phyloP scores from a whole-genome alignment of 30 jellyfish, hydroid and myxozoan species.

The Turritopsis dohrnii region DNA sequence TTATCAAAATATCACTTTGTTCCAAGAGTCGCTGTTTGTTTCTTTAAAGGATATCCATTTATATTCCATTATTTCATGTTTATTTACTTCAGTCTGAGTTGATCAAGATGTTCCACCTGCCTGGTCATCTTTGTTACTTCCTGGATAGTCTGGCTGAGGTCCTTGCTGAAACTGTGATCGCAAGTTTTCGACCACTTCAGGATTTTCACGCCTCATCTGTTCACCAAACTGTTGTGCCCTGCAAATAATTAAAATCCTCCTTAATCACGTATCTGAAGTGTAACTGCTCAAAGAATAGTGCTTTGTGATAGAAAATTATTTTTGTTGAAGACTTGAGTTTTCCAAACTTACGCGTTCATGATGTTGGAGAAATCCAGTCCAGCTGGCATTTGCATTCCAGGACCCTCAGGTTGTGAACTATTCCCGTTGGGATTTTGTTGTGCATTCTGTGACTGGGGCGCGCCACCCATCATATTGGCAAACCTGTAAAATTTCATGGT shows the following conservation, averaged over 20 bases:
- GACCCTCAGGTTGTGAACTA: slow-evolving; percentile 14
- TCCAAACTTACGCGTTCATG: slow-evolving; percentile 32
- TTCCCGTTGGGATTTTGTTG: not conserved
- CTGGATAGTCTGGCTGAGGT: slow-evolving; percentile 11
- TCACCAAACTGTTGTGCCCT: slow-evolving; percentile 72
- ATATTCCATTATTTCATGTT: not conserved
- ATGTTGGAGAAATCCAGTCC: slow-evolving; percentile 24
- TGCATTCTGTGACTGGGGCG: slow-evolving; percentile 13
- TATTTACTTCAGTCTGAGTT: not conserved
- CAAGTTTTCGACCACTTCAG: slow-evolving; percentile 59
- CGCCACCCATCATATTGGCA: slow-evolving; percentile 51
- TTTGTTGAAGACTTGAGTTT: not conserved
- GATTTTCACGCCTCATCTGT: slow-evolving; percentile 57
- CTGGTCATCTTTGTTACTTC: not conserved
- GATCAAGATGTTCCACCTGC: not conserved
- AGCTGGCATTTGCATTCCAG: slow-evolving; percentile 35
- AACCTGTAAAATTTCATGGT: slow-evolving; percentile 36
- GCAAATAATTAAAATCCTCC: too few species aligned
- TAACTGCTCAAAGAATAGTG: too few species aligned
- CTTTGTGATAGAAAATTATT: too few species aligned
- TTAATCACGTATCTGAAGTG: too few species aligned
- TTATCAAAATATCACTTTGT: too few species aligned
- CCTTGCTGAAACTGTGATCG: slow-evolving; percentile 55
- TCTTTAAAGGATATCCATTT: not conserved
- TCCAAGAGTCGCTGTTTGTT: not conserved